Evolutionary conservation across 1,140 invertebrate genomes (phyloP).

Genomic region (Eurytemora carolleeae): DNA sequence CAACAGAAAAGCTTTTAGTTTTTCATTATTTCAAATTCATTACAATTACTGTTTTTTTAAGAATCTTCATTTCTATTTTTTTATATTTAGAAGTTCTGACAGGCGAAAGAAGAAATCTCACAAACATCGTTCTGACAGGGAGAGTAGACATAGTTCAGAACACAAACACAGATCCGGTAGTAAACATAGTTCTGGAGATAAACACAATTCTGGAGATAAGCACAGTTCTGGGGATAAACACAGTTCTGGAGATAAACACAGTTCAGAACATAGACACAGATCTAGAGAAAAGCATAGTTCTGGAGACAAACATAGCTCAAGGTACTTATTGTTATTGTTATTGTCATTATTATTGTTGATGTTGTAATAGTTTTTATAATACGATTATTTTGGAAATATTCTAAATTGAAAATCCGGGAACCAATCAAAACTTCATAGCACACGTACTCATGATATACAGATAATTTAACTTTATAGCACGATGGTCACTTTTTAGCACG

Average conservation of each 20-base stretch:
- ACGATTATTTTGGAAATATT: no score
- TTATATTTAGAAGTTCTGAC: not conserved
- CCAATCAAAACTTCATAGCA: no score
- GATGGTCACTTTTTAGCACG: no score
- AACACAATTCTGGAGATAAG: not conserved
- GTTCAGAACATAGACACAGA: not conserved
- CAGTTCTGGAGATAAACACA: not conserved
- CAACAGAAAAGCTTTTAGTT: no score
- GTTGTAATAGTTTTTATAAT: no score
- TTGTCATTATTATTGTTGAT: no score
- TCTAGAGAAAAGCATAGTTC: no score
- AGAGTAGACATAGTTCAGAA: not conserved
- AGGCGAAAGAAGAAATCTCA: not conserved
- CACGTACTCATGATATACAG: no score
- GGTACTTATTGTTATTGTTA: no score
- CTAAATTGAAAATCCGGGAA: no score
- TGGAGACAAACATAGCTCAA: no score
- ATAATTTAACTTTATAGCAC: no score
- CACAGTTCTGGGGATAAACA: not conserved
- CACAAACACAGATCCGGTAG: not conserved
- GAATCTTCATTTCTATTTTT: not conserved
- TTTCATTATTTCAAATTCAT: not conserved
- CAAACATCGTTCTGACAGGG: not conserved
- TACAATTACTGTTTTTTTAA: not conserved
- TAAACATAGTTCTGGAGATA: not conserved